phyloP scores from a whole-genome alignment of 92 coral and sea anemone genomes.

The Porites evermanni region DNA sequence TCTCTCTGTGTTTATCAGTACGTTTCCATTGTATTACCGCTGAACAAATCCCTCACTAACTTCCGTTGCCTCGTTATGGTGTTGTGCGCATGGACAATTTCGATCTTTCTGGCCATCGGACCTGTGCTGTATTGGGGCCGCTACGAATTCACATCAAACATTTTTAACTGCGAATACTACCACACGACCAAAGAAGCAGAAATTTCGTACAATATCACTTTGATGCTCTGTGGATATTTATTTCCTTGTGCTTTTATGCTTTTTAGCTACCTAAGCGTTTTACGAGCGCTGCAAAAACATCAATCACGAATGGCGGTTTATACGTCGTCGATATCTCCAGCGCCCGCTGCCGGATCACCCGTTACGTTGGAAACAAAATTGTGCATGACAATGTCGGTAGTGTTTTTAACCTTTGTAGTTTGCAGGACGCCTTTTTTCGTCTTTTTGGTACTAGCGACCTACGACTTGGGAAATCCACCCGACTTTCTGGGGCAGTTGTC shows the following conservation, averaged over 20 bases:
- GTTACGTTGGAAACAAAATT: conserved; percentile 78
- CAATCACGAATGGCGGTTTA: conserved; percentile 61
- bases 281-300: conserved; percentile 74
- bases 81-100: conserved; percentile 85
- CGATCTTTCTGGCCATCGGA: conserved; percentile 87
- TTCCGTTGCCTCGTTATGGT: conserved; percentile 91
- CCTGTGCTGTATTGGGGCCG: conserved; percentile 99
- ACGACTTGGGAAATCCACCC: conserved; percentile 61
- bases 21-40: conserved; percentile 74
- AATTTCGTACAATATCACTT: conserved; percentile 81
- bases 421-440: conserved; percentile 94
- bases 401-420: conserved; percentile 77
- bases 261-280: conserved; percentile 77
- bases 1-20: conserved; percentile 79
- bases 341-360: conserved; percentile 70
- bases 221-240: conserved; percentile 82
- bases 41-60: conserved; percentile 78
- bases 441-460: conserved; percentile 73
- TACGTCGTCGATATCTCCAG: conserved; percentile 71
- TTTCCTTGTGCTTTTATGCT: conserved; percentile 77
- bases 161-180: conserved; percentile 89
- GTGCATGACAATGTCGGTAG: conserved; percentile 75
- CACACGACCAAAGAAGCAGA: conserved; percentile 78
- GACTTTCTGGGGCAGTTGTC: conserved; percentile 92
- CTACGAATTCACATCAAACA: conserved; percentile 91